These are phyloP conservation scores for Tonatia bakeri DNA, from an alignment of 2,113 vertebrate species.

Conservation along the genomic window DNA sequence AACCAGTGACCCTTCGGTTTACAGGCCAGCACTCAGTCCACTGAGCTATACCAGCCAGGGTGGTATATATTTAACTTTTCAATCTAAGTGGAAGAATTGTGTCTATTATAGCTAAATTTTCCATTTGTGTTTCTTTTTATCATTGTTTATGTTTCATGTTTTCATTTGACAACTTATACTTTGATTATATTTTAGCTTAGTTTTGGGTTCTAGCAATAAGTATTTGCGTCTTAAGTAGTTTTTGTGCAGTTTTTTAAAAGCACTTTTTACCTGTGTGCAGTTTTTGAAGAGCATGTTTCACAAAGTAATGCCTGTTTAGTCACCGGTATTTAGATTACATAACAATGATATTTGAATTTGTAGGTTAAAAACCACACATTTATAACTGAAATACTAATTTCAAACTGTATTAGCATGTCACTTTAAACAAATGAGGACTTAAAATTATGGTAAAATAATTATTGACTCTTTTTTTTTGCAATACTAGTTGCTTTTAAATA, in stretches of 20 bases:
- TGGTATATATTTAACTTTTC: conserved; percentile 54
- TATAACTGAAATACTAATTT: conserved; percentile 3
- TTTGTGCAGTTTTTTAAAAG: conserved; percentile 24
- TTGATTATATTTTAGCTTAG: conserved; percentile 47
- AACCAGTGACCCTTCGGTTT: no score
- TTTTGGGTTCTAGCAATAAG: not conserved
- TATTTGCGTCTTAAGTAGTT: conserved; percentile 38
- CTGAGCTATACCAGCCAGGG: no score
- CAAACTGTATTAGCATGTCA: not conserved
- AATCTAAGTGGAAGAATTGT: conserved; percentile 58
- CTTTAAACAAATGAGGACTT: conserved; percentile 18
- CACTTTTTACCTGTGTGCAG: not conserved
- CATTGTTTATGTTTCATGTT: conserved; percentile 56
- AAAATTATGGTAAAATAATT: conserved; percentile 38
- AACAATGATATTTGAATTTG: not conserved
- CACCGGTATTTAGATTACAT: not conserved
- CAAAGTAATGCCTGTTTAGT: not conserved
- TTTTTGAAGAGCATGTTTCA: not conserved
- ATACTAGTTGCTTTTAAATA: conserved; percentile 28
- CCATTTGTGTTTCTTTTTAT: conserved; percentile 47
- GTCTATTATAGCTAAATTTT: conserved; percentile 64
- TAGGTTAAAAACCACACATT: not conserved
- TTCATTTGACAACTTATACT: conserved; percentile 30
- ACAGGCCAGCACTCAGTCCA: no score
- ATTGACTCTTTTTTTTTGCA: not conserved